Evolutionary conservation across 2,113 vertebrate species (phyloP).

Genomic region (Procapra przewalskii): DNA sequence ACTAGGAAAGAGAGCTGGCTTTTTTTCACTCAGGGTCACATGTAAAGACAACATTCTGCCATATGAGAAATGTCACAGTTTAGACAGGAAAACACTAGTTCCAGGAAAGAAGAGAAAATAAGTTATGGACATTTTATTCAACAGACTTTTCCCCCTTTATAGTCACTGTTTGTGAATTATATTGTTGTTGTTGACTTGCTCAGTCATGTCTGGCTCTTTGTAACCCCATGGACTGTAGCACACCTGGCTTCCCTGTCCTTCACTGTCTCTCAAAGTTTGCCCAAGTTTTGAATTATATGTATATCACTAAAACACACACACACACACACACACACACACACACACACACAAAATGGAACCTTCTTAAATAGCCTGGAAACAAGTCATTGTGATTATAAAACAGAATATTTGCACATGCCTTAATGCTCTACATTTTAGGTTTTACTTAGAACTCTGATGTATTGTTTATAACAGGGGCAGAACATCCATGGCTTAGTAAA

Average conservation of each 20-base stretch:
- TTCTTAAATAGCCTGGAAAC: background rate
- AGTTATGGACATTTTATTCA: background rate
- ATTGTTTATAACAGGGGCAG: background rate
- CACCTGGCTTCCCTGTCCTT: background rate
- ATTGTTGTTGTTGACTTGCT: background rate
- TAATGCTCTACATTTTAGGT: background rate
- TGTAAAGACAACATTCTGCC: conserved; percentile 10
- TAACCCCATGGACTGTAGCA: background rate
- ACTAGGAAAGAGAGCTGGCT: background rate
- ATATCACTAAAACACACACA: background rate
- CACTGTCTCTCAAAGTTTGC: background rate
- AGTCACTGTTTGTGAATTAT: background rate
- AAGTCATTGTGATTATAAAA: background rate
- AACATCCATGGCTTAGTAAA: background rate
- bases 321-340: too few relatives aligned
- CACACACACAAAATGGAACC: background rate
- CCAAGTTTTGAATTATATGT: conserved; percentile 8
- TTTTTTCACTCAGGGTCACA: background rate
- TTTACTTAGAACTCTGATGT: conserved; percentile 27
- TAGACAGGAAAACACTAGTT: background rate
- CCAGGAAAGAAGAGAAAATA: background rate
- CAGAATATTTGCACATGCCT: background rate
- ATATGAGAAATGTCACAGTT: background rate
- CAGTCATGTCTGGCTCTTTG: background rate
- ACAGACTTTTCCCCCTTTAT: conserved; percentile 1